Conservation (phyloP, 2,113 vertebrate genomes). For the Lamprotornis superbus region DNA sequence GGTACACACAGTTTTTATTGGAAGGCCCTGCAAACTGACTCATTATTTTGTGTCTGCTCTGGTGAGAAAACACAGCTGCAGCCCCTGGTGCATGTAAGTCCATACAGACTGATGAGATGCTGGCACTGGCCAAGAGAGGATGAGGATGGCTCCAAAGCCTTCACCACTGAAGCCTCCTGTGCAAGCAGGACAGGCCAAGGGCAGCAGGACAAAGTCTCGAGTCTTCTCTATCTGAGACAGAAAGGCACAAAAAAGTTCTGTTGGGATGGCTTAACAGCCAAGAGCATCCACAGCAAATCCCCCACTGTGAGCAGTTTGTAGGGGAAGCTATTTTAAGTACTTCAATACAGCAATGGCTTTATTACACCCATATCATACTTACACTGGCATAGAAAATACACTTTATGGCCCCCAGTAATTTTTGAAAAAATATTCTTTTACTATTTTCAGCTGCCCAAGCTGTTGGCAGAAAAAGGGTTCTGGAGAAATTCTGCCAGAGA, state of each 20-base stretch:
- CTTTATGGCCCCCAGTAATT: not conserved
- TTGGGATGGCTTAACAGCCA: not conserved
- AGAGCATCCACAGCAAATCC: not conserved
- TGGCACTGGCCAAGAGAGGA: not conserved
- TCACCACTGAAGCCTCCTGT: not conserved
- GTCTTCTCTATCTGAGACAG: not conserved
- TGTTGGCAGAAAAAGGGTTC: not conserved
- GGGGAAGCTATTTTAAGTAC: not conserved
- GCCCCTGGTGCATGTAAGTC: not conserved
- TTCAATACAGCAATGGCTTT: not conserved
- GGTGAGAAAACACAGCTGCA: not conserved
- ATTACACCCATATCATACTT: not conserved
- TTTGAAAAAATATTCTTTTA: not conserved
- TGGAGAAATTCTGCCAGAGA: not conserved
- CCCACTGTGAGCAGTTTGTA: not conserved
- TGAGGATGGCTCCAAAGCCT: not conserved
- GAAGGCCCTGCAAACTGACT: not conserved
- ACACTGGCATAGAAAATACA: not conserved
- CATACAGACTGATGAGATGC: not conserved
- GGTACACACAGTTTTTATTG: not conserved
- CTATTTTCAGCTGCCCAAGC: not conserved
- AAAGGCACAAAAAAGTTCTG: not conserved
- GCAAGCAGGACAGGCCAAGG: not conserved
- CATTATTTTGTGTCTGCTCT: not conserved
- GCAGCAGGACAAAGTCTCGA: not conserved